Conservation (phyloP, 2,888 invertebrate genomes). For the Ceratothoa steindachneri region DNA sequence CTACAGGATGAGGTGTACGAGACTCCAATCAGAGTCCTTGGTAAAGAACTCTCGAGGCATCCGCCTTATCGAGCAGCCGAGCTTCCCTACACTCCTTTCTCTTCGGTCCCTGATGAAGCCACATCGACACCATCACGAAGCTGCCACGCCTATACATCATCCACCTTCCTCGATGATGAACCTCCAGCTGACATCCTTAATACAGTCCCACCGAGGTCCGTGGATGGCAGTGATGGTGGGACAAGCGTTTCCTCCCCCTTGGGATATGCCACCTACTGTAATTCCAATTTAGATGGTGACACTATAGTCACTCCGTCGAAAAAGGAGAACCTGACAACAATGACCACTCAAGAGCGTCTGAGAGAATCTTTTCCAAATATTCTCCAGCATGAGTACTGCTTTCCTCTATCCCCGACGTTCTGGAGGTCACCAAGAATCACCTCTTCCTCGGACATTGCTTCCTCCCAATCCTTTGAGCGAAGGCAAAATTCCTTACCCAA, state of each 20-base stretch:
- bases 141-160: background rate
- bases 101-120: background rate
- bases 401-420: background rate
- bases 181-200: background rate
- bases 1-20: background rate
- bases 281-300: background rate
- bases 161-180: background rate
- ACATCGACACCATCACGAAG: background rate
- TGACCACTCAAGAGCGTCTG: background rate
- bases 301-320: background rate
- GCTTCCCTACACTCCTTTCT: background rate
- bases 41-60: background rate
- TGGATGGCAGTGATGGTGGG: background rate
- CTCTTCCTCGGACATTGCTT: background rate
- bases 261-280: background rate
- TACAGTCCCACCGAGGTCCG: background rate
- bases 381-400: background rate
- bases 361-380: background rate
- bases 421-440: background rate
- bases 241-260: background rate
- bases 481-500: background rate
- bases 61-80: too few relatives aligned
- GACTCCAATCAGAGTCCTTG: background rate
- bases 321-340: background rate
- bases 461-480: background rate